Evolutionary conservation across 1,140 invertebrate genomes (phyloP).

Genomic region (Drosophila lacertosa): DNA sequence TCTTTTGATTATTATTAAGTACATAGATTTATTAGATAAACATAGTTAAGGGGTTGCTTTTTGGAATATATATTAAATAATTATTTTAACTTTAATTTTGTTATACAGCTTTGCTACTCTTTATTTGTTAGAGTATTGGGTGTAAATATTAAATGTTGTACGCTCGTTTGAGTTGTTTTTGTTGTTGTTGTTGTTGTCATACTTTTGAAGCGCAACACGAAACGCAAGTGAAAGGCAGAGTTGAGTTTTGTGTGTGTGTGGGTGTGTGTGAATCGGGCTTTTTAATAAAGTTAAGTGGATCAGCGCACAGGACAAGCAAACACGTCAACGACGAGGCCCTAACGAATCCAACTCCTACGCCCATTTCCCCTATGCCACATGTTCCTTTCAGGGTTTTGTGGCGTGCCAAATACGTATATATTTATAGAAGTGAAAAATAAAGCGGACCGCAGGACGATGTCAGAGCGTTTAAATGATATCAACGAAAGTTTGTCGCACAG

Average conservation of each 20-base stretch:
- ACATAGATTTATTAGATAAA: too few species aligned
- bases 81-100: too few species aligned
- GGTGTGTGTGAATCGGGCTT: conserved; percentile 40
- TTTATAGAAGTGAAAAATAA: conserved; percentile 39
- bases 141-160: conserved; percentile 11
- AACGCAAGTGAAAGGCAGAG: conserved; percentile 33
- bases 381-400: conserved; percentile 26
- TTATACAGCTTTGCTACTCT: too few species aligned
- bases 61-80: too few species aligned
- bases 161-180: neutral
- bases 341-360: neutral
- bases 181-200: neutral
- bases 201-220: conserved; percentile 15
- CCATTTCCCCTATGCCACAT: neutral
- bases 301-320: conserved; percentile 21
- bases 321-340: conserved; percentile 22
- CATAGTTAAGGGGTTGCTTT: too few species aligned
- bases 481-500: conserved; percentile 31
- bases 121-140: neutral
- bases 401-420: conserved; percentile 42
- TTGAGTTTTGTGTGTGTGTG: conserved; percentile 10
- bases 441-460: conserved; percentile 9
- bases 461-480: conserved; percentile 23
- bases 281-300: conserved; percentile 73
- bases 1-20: too few species aligned